These are phyloP conservation scores for Nephrotoma appendiculata DNA, from an alignment of 2,888 invertebrate genomes.

Conservation along the genomic window DNA sequence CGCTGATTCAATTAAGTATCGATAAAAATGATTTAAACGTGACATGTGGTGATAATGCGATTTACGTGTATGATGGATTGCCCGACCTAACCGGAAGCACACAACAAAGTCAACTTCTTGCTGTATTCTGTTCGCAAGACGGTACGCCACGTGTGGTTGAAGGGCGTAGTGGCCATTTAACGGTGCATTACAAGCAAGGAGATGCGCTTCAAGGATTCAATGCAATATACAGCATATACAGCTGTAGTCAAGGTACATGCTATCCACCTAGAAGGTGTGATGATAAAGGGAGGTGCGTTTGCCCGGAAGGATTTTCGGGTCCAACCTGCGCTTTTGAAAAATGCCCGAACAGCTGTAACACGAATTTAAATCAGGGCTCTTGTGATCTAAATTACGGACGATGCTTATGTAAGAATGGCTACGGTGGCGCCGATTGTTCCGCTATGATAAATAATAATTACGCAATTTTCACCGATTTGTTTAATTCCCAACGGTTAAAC, in stretches of 20 bases:
- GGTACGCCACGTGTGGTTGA: slow-evolving; percentile 63
- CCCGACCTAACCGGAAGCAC: slow-evolving; percentile 62
- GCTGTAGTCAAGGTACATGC: slow-evolving; percentile 55
- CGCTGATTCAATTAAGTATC: slow-evolving; percentile 49
- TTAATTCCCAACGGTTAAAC: slow-evolving; percentile 61
- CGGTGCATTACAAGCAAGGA: slow-evolving; percentile 79
- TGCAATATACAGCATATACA: slow-evolving; percentile 67
- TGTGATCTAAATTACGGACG: slow-evolving; percentile 69
- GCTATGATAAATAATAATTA: slow-evolving; percentile 44
- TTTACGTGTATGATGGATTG: slow-evolving; percentile 84
- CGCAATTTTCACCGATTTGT: slow-evolving; percentile 63
- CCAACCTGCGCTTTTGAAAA: slow-evolving; percentile 60
- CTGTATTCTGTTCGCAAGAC: slow-evolving; percentile 72
- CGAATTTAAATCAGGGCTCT: slow-evolving; percentile 47
- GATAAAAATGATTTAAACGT: slow-evolving; percentile 60
- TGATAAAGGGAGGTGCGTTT: slow-evolving; percentile 51
- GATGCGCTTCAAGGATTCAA: slow-evolving; percentile 75
- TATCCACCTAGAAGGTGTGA: slow-evolving; percentile 55
- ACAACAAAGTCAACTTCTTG: slow-evolving; percentile 68
- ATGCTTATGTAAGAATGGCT: slow-evolving; percentile 61
- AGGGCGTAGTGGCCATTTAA: slow-evolving; percentile 68
- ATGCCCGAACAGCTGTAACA: slow-evolving; percentile 71
- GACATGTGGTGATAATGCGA: slow-evolving; percentile 74
- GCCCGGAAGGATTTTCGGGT: slow-evolving; percentile 60
- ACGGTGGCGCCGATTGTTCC: slow-evolving; percentile 66